Percentiles rank a stretch among this genome's conserved stretches.
Evolutionary conservation across 2,888 invertebrate genomes (phyloP).

Genomic region (Eilema depressum): DNA sequence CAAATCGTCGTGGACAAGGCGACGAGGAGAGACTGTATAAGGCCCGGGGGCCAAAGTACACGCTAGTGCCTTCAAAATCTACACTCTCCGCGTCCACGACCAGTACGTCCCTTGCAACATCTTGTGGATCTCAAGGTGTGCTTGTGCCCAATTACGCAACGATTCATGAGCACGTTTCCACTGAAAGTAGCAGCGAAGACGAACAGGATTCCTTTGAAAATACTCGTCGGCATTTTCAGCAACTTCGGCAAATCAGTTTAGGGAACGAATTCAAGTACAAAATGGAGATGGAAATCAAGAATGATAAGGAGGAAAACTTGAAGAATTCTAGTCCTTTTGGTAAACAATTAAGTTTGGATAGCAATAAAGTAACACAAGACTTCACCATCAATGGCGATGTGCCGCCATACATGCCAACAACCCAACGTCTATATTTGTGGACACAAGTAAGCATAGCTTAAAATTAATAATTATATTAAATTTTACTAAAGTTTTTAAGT

Average conservation of each 20-base stretch:
- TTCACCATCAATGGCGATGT: conserved; percentile 77
- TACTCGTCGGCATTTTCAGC: conserved; percentile 88
- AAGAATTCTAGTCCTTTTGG: conserved; percentile 88
- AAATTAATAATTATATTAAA: neutral
- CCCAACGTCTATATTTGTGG: conserved; percentile 82
- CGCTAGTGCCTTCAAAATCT: conserved; percentile 81
- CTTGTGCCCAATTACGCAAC: conserved; percentile 79
- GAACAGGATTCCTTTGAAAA: conserved; percentile 86
- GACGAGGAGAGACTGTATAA: conserved; percentile 81
- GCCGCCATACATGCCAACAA: conserved; percentile 84
- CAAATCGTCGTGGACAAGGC: conserved; percentile 75
- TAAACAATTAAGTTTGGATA: conserved; percentile 87
- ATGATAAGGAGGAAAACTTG: conserved; percentile 87
- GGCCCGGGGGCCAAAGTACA: conserved; percentile 80
- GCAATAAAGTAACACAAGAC: conserved; percentile 85
- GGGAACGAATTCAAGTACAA: conserved; percentile 88
- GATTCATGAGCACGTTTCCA: conserved; percentile 77
- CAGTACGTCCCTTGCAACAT: conserved; percentile 87
- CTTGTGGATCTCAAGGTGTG: conserved; percentile 82
- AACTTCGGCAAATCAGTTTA: conserved; percentile 88
- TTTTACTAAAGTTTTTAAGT: too few species aligned
- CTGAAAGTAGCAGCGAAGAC: conserved; percentile 84
- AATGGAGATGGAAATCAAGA: conserved; percentile 89
- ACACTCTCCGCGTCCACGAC: conserved; percentile 88
- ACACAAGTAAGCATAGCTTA: conserved; percentile 75